phyloP scores from a whole-genome alignment of 2,888 invertebrate species.

The Amblyjoppa proteus region DNA sequence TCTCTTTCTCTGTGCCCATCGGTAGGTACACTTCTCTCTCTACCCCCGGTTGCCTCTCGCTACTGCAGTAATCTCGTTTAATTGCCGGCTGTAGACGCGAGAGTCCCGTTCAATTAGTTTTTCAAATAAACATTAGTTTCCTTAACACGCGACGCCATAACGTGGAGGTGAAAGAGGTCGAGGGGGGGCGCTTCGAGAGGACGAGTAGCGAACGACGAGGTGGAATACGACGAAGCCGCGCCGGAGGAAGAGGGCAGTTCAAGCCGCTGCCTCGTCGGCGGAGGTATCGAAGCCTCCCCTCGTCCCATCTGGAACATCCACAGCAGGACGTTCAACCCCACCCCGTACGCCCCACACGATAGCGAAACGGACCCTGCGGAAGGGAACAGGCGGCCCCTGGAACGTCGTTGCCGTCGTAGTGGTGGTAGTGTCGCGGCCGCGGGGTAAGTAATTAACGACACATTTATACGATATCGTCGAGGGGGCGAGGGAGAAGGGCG shows the following conservation, averaged over 20 bases:
- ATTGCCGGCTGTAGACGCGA: constrained; percentile 84
- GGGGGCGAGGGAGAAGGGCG: constrained; percentile 57
- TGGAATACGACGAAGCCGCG: constrained; percentile 71
- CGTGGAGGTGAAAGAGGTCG: constrained; percentile 72
- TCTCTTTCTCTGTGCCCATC: constrained; percentile 59
- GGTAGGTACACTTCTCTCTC: constrained; percentile 54
- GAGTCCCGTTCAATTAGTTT: constrained; percentile 81
- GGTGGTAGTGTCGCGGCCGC: constrained; percentile 79
- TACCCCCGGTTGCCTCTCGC: constrained; percentile 72
- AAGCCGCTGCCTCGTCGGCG: constrained; percentile 69
- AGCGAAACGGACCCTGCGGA: constrained; percentile 43
- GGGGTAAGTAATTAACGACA: constrained; percentile 84
- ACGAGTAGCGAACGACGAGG: constrained; percentile 69
- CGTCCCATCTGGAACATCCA: constrained; percentile 46
- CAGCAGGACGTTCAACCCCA: constrained; percentile 33
- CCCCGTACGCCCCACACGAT: constrained; percentile 43
- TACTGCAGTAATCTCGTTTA: constrained; percentile 85
- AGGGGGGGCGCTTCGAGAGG: constrained; percentile 55
- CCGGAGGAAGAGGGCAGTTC: constrained; percentile 65
- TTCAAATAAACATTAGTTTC: constrained; percentile 80
- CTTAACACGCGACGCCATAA: constrained; percentile 78
- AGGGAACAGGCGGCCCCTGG: constrained; percentile 67
- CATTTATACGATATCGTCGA: constrained; percentile 83
- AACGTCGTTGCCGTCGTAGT: constrained; percentile 43
- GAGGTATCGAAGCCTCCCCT: constrained; percentile 71